Evolutionary conservation across 2,113 vertebrate genomes (phyloP), one percentile per base, ranked within the genome.

Genomic region (Bambusicola thoracicus): DNA sequence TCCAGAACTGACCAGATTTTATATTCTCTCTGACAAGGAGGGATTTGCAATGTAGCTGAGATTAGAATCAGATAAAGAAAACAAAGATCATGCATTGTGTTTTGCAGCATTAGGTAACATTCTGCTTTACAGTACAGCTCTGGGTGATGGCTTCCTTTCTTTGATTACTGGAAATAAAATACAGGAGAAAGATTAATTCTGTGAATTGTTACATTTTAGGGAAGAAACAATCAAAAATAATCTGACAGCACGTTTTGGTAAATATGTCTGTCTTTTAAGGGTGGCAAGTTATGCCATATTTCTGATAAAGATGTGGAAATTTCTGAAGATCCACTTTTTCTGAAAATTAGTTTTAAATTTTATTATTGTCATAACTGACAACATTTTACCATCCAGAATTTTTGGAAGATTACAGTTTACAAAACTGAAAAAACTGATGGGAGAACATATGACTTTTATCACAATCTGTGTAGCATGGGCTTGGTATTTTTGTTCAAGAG

Each of bases 1-100:
- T 96, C 89, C 74, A 41, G 80, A 93, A 51, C 91, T 93, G 29
- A 76, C 73, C 80, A 72, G 89, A 80, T 61, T 83, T 94, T 92
- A 85, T 38, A 79, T 86, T 75, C 69, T 80, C 49, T 93, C 56
- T 90, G 91, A 92, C 87, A 94, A 72, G 70, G 46, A 51, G 30
- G 38, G 87, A 83, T 93, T 90, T 92, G 81, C 30, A 92, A 63
- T 91, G 32, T 27, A 90, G 25, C 43, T 73, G 87, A 87, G 79
- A 75, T 94, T 92, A 79, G 84, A 80, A 85, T 89, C 85, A 65
- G 24, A 72, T 87, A 46, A 78, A 94, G 69, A 75, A 74, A 83
- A 44, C 15, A 16, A 58, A 91, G 43, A 79, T 83, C 36, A 65
- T 0, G 0, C 25, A 6, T 59, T 70, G 53, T 88, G 87, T 76